These are phyloP conservation scores for Odontocerum albicorne DNA, from an alignment of 2,888 invertebrate genomes.

Conservation along the genomic window DNA sequence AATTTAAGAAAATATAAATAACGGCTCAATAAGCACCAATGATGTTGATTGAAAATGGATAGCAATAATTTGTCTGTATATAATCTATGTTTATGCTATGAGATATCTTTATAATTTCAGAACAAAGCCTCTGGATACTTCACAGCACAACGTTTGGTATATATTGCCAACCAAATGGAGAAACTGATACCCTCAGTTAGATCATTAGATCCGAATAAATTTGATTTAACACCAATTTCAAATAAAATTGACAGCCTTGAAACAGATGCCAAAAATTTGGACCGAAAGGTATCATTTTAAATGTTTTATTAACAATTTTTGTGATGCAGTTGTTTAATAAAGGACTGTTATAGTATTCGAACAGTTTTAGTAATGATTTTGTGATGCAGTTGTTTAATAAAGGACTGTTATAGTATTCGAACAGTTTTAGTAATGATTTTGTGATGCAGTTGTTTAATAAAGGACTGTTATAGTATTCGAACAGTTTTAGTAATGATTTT, in stretches of 20 bases:
- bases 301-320: too few relatives aligned
- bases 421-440: too few relatives aligned
- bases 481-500: too few relatives aligned
- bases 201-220: slow-evolving; percentile 64
- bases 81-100: too few relatives aligned
- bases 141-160: slow-evolving; percentile 80
- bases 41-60: too few relatives aligned
- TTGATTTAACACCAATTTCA: slow-evolving; percentile 66
- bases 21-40: neutral
- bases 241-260: slow-evolving; percentile 64
- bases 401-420: too few relatives aligned
- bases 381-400: too few relatives aligned
- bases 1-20: neutral
- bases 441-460: too few relatives aligned
- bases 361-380: too few relatives aligned
- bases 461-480: too few relatives aligned
- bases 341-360: too few relatives aligned
- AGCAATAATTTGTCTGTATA: slow-evolving; percentile 3
- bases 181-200: slow-evolving; percentile 68
- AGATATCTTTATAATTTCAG: slow-evolving; percentile 52
- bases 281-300: slow-evolving; percentile 51
- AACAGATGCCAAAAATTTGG: slow-evolving; percentile 63
- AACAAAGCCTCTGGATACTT: slow-evolving; percentile 84
- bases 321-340: too few relatives aligned
- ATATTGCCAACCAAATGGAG: slow-evolving; percentile 74